Conservation (phyloP, 2,888 invertebrate species). For the Cistogaster globosa region DNA sequence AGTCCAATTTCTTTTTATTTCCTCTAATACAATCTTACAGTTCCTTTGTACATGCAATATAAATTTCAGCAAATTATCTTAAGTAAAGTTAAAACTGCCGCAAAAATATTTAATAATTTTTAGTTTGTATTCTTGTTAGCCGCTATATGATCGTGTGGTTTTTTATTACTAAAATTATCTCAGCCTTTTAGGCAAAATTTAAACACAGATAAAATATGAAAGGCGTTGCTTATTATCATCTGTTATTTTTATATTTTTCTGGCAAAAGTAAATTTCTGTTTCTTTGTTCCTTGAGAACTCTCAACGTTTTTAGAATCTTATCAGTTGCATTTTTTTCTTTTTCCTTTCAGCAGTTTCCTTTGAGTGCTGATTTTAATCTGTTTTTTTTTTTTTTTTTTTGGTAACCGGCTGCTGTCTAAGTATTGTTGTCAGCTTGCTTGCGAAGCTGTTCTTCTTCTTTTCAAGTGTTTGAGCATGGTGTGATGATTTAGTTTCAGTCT, state of each 20-base stretch:
- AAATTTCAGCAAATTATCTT: neutral
- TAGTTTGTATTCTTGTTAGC: constrained; percentile 20
- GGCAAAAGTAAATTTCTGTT: constrained; percentile 14
- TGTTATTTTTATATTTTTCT: neutral
- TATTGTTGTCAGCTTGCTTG: neutral
- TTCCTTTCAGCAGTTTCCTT: neutral
- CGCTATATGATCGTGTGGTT: constrained; percentile 53
- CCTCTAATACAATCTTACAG: neutral
- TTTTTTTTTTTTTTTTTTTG: constrained; percentile 10
- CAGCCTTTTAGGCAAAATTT: constrained; percentile 58
- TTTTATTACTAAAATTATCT: constrained; percentile 42
- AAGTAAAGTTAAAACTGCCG: neutral
- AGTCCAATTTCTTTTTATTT: neutral
- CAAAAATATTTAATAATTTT: too few species aligned
- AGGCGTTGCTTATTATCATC: constrained; percentile 64
- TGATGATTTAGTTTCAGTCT: constrained; percentile 43
- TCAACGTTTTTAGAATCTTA: constrained; percentile 9
- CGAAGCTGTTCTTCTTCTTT: neutral
- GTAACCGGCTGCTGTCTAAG: constrained; percentile 29
- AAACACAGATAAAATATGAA: constrained; percentile 28
- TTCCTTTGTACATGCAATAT: neutral
- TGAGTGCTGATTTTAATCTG: constrained; percentile 33
- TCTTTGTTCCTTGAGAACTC: constrained; percentile 3
- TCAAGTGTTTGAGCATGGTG: constrained; percentile 62
- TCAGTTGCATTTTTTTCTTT: constrained; percentile 10